These are phyloP conservation scores for Scaptodrosophila latifasciaeformis DNA, from an alignment of 2,888 invertebrate genomes.

Conservation along the genomic window DNA sequence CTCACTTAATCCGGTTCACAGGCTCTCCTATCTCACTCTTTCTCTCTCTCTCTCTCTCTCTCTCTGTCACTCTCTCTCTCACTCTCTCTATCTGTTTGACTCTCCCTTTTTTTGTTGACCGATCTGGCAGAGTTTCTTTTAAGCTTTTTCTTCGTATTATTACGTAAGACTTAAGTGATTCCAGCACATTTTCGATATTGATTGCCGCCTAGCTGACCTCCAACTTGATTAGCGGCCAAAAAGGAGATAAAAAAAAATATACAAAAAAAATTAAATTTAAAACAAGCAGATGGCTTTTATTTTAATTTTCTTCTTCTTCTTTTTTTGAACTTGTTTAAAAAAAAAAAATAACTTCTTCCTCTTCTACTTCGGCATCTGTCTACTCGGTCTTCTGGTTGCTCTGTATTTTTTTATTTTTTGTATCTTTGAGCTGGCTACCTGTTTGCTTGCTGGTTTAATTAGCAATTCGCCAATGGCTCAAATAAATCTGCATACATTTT, in stretches of 20 bases:
- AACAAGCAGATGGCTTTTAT: too few species aligned
- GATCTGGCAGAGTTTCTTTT: too few species aligned
- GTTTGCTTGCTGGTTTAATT: conserved; percentile 52
- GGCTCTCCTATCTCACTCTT: conserved; percentile 3
- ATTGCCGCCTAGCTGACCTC: conserved; percentile 49
- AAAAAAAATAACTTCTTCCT: not conserved
- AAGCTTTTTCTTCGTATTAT: too few species aligned
- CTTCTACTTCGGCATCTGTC: not conserved
- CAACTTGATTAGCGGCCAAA: conserved; percentile 61
- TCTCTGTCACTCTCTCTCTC: not conserved
- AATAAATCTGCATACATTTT: conserved; percentile 15
- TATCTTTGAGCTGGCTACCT: conserved; percentile 26
- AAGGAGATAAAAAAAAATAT: too few species aligned
- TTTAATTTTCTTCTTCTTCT: too few species aligned
- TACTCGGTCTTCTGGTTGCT: too few species aligned
- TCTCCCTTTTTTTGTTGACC: not conserved
- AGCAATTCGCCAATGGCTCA: conserved; percentile 47
- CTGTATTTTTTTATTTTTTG: not conserved
- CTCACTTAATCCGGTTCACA: conserved; percentile 46
- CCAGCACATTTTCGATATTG: not conserved
- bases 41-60: not conserved
- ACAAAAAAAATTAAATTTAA: too few species aligned
- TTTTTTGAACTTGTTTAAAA: not conserved
- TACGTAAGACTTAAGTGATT: conserved; percentile 44
- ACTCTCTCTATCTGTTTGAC: not conserved